Base-by-base conservation (phyloP, 2,113 vertebrate species). In the Shinisaurus crocodilurus region DNA sequence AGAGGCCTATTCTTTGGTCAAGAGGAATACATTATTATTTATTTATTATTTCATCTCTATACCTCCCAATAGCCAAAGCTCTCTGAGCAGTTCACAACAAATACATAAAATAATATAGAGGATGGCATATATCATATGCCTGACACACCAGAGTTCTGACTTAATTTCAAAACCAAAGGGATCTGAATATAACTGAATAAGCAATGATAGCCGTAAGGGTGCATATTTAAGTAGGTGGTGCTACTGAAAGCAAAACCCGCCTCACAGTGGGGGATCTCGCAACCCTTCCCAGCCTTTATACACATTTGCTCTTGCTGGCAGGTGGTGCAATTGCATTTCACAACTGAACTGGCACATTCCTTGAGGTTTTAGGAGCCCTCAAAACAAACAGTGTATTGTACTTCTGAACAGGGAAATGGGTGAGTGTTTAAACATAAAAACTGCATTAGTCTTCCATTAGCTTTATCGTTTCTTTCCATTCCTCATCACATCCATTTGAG, bases 131-230 rank as follows among this genome's bases (percentile, higher is more conserved):
- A 29, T 82, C 34, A 40, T 32, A 32, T 82, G 34, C n/a, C 63
- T 18, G n/a, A 32, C 82, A 82, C 40, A 45, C 0, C 57, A 87
- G 67, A 93, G 57, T 74, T 75, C 25, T 63, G 90, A n/a, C 2
- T 45, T 88, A 50, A 88, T 94, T 92, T 94, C 85, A 34, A 89
- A 34, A 82, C 8, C 50, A 80, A 6, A 72, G 34, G 86, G 87
- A 9, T 67, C 32, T 80, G 60, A 88, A 29, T 1, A 90, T 48
- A 1, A 89, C 54, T 89, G 86, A 94, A 85, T 32, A 90, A 91
- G 60, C 12, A 85, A 83, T 6, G 0, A 85, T 29, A 88, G 54
- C 82, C 80, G 57, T 23, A 37, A 95, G 94, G 76, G 40, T 91
- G 13, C 10, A 74, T 63, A 45, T 90, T 88, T 29, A 90, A 90